These are phyloP conservation scores for Sinelater perroti DNA, from an alignment of 2,888 invertebrate species.

Conservation along the genomic window DNA sequence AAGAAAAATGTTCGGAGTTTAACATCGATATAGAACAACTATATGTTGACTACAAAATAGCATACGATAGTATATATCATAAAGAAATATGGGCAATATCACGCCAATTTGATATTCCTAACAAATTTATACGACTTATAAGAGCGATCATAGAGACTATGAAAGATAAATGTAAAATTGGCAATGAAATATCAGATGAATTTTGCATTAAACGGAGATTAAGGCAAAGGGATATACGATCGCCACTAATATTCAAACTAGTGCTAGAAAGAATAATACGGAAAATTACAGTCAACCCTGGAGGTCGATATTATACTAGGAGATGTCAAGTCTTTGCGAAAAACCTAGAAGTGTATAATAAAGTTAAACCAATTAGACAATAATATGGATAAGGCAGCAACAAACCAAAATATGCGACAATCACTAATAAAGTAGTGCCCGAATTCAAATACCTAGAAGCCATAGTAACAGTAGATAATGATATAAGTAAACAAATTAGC, in stretches of 20 bases:
- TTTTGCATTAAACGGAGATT: background rate
- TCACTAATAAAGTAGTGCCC: background rate
- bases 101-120: background rate
- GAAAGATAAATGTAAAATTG: conserved; percentile 1
- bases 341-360: background rate
- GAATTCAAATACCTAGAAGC: conserved; percentile 5
- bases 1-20: background rate
- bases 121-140: background rate
- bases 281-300: background rate
- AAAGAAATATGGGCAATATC: background rate
- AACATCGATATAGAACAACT: background rate
- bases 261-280: conserved; percentile 1
- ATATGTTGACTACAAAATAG: background rate
- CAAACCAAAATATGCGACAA: background rate
- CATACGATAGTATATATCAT: background rate
- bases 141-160: background rate
- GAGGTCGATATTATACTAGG: background rate
- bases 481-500: background rate
- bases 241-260: background rate
- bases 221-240: background rate
- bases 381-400: background rate
- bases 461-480: background rate
- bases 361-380: background rate
- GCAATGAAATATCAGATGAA: background rate
- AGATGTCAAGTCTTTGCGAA: conserved; percentile 1